Base-by-base conservation (phyloP, 2,888 invertebrate genomes). In the Colostygia pectinataria region DNA sequence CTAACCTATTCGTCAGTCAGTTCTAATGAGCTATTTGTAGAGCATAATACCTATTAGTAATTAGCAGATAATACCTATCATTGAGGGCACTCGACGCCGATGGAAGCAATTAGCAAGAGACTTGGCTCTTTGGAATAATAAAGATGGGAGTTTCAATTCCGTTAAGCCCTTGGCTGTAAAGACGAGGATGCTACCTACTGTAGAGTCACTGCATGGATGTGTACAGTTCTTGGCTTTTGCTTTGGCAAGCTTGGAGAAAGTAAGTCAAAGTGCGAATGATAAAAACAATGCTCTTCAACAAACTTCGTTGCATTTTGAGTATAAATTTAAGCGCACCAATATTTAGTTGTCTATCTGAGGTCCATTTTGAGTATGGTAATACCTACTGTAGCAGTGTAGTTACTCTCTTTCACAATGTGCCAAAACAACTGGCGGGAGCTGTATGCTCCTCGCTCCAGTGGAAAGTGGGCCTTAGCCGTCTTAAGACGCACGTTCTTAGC, bases 91-190 rank as follows among this genome's bases (percentile, higher is more conserved):
- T 52, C 36, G 47, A 50, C 52, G 54, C 40, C 50, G 53, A 55
- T 51, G 49, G 46, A 53, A 58, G 60, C 52, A 57, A 58, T 57
- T 57, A 63, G 48, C 23, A 31, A 44, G 34, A 36, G 37, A 43
- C 53, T 50, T 43, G 36, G 39, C 33, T 46, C 59, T 51, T 53
- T 52, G 36, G 53, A 58, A 54, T 57, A 50, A 42, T 43, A 53
- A 55, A 38, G 48, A 55, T 20, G 34, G 25, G 20, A 46, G 41
- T 54, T 50, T 36, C 41, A 43, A 40, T 46, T 40, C 39, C 40
- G 15, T 39, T 48, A 44, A 53, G 48, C 38, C 42, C 33, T n/a
- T 23, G 27, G 24, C 29, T 40, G 14, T 39, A 15, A 24, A 29
- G 28, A 14, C 25, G 29, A 47, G 47, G 36, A 43, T 10, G 1